These are phyloP conservation scores for Anoplophora glabripennis DNA, from an alignment of 1,140 invertebrate species.

Conservation along the genomic window DNA sequence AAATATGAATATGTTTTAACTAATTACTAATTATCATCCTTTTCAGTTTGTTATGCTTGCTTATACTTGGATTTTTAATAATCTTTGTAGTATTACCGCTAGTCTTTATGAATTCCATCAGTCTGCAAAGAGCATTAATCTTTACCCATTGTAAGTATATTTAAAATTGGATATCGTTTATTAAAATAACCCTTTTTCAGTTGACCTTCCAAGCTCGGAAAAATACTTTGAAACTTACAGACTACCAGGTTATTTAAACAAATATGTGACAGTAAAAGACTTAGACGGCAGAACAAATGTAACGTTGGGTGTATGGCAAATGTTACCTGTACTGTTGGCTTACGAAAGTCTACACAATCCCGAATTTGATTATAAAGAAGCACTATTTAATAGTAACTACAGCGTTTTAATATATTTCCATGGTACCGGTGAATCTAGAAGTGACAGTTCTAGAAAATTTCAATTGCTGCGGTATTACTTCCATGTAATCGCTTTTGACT, in stretches of 20 bases:
- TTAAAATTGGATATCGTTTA: not conserved
- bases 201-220: slow-evolving; percentile 26
- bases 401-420: slow-evolving; percentile 42
- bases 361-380: slow-evolving; percentile 31
- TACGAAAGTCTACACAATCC: slow-evolving; percentile 22
- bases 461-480: slow-evolving; percentile 36
- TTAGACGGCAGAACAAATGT: slow-evolving; percentile 16
- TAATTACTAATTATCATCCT: slow-evolving; percentile 1
- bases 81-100: slow-evolving; percentile 36
- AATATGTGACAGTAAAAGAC: slow-evolving; percentile 35
- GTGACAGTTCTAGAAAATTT: slow-evolving; percentile 33
- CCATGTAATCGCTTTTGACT: slow-evolving; percentile 88
- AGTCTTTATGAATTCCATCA: slow-evolving; percentile 34
- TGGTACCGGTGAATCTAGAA: slow-evolving; percentile 41
- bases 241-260: slow-evolving; percentile 30
- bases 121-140: slow-evolving; percentile 31
- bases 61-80: slow-evolving; percentile 22
- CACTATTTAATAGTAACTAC: slow-evolving; percentile 29
- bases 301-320: slow-evolving; percentile 39
- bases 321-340: slow-evolving; percentile 32
- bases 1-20: not conserved
- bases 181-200: slow-evolving; percentile 25
- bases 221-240: slow-evolving; percentile 31
- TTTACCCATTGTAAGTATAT: slow-evolving; percentile 40
- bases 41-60: slow-evolving; percentile 24